Base-by-base conservation (phyloP, 2,113 vertebrate species). In the Rhinopomastus cyanomelas region DNA sequence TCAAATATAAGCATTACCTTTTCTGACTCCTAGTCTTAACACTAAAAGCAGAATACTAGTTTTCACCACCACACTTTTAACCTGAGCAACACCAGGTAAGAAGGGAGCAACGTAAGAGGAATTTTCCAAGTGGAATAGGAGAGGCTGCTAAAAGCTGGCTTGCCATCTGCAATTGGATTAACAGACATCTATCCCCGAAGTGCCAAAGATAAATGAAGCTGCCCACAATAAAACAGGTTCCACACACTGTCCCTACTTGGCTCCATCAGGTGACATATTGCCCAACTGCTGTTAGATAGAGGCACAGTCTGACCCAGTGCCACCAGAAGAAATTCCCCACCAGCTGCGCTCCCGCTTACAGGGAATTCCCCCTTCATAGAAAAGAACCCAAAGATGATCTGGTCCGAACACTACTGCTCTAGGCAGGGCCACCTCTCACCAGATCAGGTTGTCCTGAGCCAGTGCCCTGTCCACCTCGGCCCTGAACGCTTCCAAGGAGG, bases 231-330 rank as follows among this genome's bases (percentile, higher is more conserved):
- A 53, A 22, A 16, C 17, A 32, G 4, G 6, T 59, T 19, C 19
- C 15, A 30, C 21, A 52, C 0, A 5, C 0, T 2, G 34, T 19
- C 36, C 48, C 25, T 3, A 9, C 4, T 22, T 11, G 30, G 29
- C 46, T 48, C 32, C 2, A 2, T 0, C 16, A 53, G 55, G 49
- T 1, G 25, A 2, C 0, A 7, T 0, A 21, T 3, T 5, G 44
- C 34, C n/a, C 30, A 2, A 2, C 1, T 1, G 6, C 5, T 1
- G 59, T 2, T 14, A 17, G 26, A 9, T 4, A 5, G 0, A 11
- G 73, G 6, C 0, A 20, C 44, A 6, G 37, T 34, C 0, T 0
- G 11, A 30, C 3, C 17, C 49, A 3, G 8, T 1, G 21, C 44
- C 52, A 8, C 1, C 2, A 11, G 16, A 8, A 56, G 2, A 1